Base-by-base conservation (phyloP, 2,113 vertebrate genomes). In the Mesitornis unicolor region DNA sequence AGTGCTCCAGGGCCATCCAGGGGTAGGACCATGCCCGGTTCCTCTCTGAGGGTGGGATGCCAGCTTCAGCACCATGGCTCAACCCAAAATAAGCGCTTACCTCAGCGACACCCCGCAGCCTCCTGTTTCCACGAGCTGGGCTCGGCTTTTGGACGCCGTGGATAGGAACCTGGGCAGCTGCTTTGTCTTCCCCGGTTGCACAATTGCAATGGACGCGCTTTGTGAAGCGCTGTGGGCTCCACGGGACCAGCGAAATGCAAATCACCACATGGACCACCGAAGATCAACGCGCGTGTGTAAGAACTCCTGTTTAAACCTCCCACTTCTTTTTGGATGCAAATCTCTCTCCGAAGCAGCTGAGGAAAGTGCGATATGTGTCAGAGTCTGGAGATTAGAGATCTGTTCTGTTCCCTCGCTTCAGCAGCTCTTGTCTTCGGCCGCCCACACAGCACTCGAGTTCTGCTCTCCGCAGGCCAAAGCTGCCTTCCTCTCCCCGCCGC, bases 311-410 rank as follows among this genome's bases (percentile, higher is more conserved):
- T 96, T 90, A 97, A 97, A 87, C 92, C 96, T 95, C 96, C 96
- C 96, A 97, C 94, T 97, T 94, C 95, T 96, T 94, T 97, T 96
- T 90, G 93, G 90, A 96, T 97, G 96, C 83, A 96, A 96, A 96
- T 94, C 80, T 87, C 82, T 96, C 95, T 84, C 97, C 96, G 96
- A 97, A 97, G 97, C 96, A 97, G 97, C 97, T 95, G 97, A 91
- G 94, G 92, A 70, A 96, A 97, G 95, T 86, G 93, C 33, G 95
- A 94, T 95, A 91, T 92, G 94, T 97, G 96, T 96, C 97, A 96
- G 95, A 96, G 95, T 96, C 95, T 97, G 89, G 95, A 97, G 95
- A 95, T 97, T 97, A 97, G 95, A 97, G 95, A 94, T 96, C 94
- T 96, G 93, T 97, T 97, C 97, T 94, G 88, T 96, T 97, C 97